phyloP scores from a whole-genome alignment of 2,797 vertebrate species.

The Diglossa cyanea region DNA sequence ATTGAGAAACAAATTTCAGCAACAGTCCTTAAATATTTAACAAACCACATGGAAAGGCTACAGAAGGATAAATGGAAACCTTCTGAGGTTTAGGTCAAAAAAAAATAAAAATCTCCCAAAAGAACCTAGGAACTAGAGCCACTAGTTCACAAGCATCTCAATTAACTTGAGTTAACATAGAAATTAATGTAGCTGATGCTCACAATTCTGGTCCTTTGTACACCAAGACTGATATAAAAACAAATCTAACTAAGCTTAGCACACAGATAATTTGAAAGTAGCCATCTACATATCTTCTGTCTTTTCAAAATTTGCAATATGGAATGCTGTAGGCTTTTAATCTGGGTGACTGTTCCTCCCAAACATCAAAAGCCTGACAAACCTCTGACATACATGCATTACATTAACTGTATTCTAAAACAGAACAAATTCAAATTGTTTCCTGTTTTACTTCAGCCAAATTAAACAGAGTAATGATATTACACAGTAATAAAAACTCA shows the following conservation, averaged over 20 bases:
- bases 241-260: neutral
- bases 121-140: neutral
- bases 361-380: neutral
- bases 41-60: neutral
- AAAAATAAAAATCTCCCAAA: neutral
- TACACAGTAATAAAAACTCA: neutral
- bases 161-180: neutral
- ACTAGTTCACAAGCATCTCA: neutral
- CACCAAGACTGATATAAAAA: neutral
- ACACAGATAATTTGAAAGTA: neutral
- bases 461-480: neutral
- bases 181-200: neutral
- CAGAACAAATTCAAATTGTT: neutral
- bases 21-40: neutral
- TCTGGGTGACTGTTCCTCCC: neutral
- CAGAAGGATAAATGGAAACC: neutral
- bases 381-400: neutral
- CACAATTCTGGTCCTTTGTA: neutral
- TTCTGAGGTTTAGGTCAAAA: neutral
- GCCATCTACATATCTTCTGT: neutral
- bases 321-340: neutral
- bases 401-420: neutral
- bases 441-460: neutral
- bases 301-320: neutral
- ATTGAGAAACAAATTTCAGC: neutral